Base-by-base conservation (phyloP, 2,888 invertebrate species). In the Rotaria macrura region DNA sequence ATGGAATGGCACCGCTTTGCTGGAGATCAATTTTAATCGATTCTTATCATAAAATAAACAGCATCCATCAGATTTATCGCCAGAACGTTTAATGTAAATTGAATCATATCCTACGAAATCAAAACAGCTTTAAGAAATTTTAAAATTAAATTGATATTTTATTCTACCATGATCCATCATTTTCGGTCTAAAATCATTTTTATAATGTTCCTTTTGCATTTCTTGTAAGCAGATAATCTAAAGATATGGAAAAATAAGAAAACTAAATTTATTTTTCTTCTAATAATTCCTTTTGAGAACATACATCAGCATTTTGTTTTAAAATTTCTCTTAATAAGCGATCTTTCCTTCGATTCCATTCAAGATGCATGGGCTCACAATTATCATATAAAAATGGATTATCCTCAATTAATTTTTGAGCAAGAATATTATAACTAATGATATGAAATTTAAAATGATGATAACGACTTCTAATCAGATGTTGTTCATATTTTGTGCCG, bases 221-320 rank as follows among this genome's bases (percentile, higher is more conserved):
- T 97, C 97, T 93, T 97, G 97, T 14, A 97, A 91, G 89, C 95
- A 95, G 86, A 95, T 89, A 86, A 95, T 93, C 95, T 95, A 91
- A 85, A 92, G 92, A 87, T 88, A 87, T 88, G 29, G n/a, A 85
- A 43, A n/a, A 83, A 83, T 3, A n/a, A 84, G 10, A 86, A 74
- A 54, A 49, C 17, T 17, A n/a, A n/a, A n/a, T 49, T 49, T 34
- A 43, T 25, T 34, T 84, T 29, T 20, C 43, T n/a, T 20, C 3
- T 52, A 79, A 47, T 47, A 38, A n/a, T 6, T 83, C 20, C 17
- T 79, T 23, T 29, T 84, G 10, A 52, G 65, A 55, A 87, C 89
- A 91, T 91, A 94, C 93, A 91, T 94, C 94, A 87, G 94, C 93
- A 86, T 92, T 89, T 38, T 92, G 90, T 65, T 90, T 89, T 29